These are phyloP conservation scores for Procavia capensis DNA, from an alignment of 2,113 vertebrate genomes.

Conservation along the genomic window DNA sequence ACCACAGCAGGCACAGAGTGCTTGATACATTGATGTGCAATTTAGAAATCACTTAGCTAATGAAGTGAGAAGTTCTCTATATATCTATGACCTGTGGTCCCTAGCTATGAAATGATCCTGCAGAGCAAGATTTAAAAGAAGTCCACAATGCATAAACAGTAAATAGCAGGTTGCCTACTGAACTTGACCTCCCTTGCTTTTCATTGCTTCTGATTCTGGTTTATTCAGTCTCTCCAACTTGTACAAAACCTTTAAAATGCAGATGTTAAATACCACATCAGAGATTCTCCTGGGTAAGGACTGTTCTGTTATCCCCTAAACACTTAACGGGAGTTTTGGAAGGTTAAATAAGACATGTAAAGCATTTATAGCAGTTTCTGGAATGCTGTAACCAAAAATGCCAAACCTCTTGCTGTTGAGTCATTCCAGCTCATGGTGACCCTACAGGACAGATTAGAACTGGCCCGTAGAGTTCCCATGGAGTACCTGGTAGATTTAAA, in stretches of 20 bases:
- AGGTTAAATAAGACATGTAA: not conserved
- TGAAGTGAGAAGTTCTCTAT: not conserved
- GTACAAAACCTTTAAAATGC: not conserved
- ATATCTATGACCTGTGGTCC: no score
- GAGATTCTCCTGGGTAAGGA: not conserved
- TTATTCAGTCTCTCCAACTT: not conserved
- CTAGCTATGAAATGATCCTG: not conserved
- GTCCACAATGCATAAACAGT: accelerated
- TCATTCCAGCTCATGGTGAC: no score
- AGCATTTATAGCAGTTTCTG: not conserved
- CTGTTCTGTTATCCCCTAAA: not conserved
- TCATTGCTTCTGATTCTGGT: not conserved
- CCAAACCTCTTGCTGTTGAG: no score
- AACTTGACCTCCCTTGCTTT: no score
- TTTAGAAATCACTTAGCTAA: not conserved
- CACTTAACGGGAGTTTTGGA: not conserved
- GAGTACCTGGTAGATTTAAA: no score
- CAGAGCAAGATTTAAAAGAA: not conserved
- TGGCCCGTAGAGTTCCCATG: no score
- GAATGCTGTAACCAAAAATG: accelerated
- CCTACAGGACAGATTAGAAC: no score
- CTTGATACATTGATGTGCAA: no score
- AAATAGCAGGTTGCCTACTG: not conserved
- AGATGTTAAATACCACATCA: not conserved
- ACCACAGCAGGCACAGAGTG: not conserved